phyloP scores from a whole-genome alignment of 2,797 vertebrate species.

The Setipinna tenuifilis region DNA sequence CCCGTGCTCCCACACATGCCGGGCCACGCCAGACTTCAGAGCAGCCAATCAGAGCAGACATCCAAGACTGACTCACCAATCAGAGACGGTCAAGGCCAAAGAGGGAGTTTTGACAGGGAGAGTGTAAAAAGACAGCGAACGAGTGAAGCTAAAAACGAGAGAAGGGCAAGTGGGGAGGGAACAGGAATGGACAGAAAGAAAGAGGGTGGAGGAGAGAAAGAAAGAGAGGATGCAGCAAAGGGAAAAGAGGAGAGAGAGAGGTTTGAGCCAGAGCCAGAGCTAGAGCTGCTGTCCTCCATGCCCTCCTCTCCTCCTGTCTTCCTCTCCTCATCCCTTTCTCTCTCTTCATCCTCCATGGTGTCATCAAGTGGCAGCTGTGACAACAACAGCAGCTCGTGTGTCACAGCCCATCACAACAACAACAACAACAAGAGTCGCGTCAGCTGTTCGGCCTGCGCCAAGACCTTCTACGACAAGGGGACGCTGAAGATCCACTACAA shows the following conservation, averaged over 20 bases:
- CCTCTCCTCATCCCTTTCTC: constrained; percentile 24
- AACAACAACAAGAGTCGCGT: constrained; percentile 84
- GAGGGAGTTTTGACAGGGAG: not conserved
- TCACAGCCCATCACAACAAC: constrained; percentile 9
- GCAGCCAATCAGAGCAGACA: constrained; percentile 18
- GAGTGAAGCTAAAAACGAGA: not conserved
- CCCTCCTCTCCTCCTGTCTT: not conserved
- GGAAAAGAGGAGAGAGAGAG: not conserved
- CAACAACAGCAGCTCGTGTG: too few species aligned
- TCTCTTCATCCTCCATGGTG: not conserved
- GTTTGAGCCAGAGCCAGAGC: not conserved
- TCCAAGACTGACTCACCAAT: not conserved
- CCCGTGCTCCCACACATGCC: constrained; percentile 52
- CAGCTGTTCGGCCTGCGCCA: constrained; percentile 88
- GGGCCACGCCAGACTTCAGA: constrained; percentile 62
- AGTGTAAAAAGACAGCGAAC: not conserved
- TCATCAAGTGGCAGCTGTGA: not conserved
- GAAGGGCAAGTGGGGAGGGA: not conserved
- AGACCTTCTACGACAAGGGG: constrained; percentile 97
- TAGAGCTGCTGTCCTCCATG: not conserved
- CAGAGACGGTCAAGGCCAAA: not conserved
- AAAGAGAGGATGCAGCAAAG: not conserved
- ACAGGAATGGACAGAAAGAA: not conserved
- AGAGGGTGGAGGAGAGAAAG: not conserved
- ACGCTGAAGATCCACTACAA: constrained; percentile 98